phyloP scores from a whole-genome alignment of 2,888 invertebrate genomes.

The Meandrusa payeni region DNA sequence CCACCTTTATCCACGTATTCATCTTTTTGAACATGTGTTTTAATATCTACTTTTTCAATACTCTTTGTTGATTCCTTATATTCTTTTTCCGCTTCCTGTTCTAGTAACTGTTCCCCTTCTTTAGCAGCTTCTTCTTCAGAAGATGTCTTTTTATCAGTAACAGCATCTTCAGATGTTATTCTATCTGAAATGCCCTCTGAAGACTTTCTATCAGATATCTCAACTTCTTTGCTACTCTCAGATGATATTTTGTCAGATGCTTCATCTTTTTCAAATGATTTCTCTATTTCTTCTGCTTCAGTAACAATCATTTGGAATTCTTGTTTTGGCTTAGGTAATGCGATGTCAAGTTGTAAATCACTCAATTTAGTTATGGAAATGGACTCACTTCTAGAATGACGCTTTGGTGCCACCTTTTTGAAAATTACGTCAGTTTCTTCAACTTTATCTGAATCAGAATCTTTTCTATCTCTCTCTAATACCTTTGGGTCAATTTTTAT shows the following conservation, averaged over 20 bases:
- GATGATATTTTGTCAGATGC: slow-evolving; percentile 75
- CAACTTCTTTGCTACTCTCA: slow-evolving; percentile 73
- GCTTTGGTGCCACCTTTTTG: slow-evolving; percentile 70
- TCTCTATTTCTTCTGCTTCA: slow-evolving; percentile 70
- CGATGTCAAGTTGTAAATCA: slow-evolving; percentile 58
- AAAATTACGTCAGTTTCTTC: slow-evolving; percentile 59
- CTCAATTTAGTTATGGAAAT: slow-evolving; percentile 67
- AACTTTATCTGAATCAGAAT: slow-evolving; percentile 58
- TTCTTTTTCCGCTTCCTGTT: slow-evolving; percentile 38
- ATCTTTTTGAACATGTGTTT: slow-evolving; percentile 41
- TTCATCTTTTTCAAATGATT: slow-evolving; percentile 70
- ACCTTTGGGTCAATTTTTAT: slow-evolving; percentile 58
- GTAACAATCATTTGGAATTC: slow-evolving; percentile 74
- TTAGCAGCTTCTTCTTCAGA: slow-evolving; percentile 64
- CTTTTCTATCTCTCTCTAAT: slow-evolving; percentile 57
- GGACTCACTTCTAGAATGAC: slow-evolving; percentile 73
- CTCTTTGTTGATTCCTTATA: slow-evolving; percentile 21
- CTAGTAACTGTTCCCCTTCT: slow-evolving; percentile 41
- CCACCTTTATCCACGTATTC: slow-evolving; percentile 52
- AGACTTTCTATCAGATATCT: slow-evolving; percentile 74
- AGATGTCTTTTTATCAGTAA: slow-evolving; percentile 74
- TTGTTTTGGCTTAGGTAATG: slow-evolving; percentile 53
- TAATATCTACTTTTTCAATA: slow-evolving; percentile 42
- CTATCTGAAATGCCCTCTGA: slow-evolving; percentile 76
- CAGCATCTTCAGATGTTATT: slow-evolving; percentile 76